Percentiles rank a stretch among this genome's conserved stretches.
phyloP scores from a whole-genome alignment of 2,113 vertebrate species.

The Telmatochromis bifrenatus region DNA sequence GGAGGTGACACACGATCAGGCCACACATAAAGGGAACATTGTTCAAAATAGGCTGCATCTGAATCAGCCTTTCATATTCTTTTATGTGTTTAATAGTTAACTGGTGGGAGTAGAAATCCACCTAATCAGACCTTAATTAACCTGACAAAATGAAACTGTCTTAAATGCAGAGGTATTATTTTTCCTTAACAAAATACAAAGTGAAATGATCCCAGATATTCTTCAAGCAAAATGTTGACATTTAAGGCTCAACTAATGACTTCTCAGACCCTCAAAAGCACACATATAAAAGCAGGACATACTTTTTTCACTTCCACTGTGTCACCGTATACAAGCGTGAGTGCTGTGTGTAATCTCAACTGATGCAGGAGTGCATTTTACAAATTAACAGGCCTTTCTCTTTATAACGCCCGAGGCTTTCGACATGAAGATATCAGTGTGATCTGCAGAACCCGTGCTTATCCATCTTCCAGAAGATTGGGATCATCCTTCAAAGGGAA shows the following conservation, averaged over 20 bases:
- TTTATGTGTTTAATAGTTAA: background rate
- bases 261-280: background rate
- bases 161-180: background rate
- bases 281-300: background rate
- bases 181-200: background rate
- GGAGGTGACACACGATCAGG: conserved; percentile 50
- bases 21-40: conserved; percentile 64
- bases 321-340: background rate
- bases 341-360: background rate
- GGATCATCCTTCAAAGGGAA: conserved; percentile 60
- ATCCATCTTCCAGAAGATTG: conserved; percentile 54
- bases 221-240: background rate
- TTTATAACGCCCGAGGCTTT: background rate
- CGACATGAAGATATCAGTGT: conserved; percentile 36
- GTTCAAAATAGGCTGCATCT: conserved; percentile 40
- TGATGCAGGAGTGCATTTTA: background rate
- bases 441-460: conserved; percentile 22
- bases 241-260: background rate
- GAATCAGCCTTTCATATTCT: conserved; percentile 16
- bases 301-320: background rate
- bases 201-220: background rate
- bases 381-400: conserved; percentile 30
- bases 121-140: background rate
- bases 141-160: background rate
- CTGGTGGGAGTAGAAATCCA: background rate